phyloP scores from a whole-genome alignment of 1,140 invertebrate species.

The Papilio dardanus region DNA sequence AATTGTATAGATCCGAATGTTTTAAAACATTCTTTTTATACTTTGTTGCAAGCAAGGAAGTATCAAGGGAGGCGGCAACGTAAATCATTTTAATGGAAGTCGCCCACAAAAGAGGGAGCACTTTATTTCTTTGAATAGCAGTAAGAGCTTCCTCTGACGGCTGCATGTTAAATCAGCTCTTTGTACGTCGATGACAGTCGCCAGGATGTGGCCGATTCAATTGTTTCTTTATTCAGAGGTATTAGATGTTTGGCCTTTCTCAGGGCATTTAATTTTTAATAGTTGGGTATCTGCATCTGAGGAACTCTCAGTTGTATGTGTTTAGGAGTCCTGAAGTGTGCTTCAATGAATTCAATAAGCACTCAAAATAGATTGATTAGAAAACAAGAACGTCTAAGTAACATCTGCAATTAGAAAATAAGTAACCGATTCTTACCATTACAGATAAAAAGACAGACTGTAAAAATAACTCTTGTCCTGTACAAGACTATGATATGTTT shows the following conservation, averaged over 20 bases:
- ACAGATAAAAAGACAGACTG: no score
- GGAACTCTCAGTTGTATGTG: no score
- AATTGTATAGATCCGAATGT: constrained; percentile 13
- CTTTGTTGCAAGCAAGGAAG: neutral
- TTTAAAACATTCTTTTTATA: constrained; percentile 10
- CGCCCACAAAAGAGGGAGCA: constrained; percentile 22
- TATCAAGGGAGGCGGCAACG: constrained; percentile 9
- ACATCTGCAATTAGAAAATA: no score
- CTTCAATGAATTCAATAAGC: no score
- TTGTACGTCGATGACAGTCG: constrained; percentile 16
- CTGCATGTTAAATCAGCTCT: constrained; percentile 29
- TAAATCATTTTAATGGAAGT: constrained; percentile 33
- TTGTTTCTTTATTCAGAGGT: constrained; percentile 5
- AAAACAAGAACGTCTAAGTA: no score
- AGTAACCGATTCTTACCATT: no score
- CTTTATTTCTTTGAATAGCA: constrained; percentile 33
- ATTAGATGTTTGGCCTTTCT: neutral
- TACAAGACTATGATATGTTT: no score
- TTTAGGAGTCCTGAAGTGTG: no score
- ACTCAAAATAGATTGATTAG: no score
- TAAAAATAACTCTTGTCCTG: no score
- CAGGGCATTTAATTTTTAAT: no score
- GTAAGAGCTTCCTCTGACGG: constrained; percentile 27
- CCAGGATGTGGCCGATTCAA: constrained; percentile 6
- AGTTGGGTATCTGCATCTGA: no score